These are phyloP conservation scores for Rhadina sibilatrix DNA, from an alignment of 2,113 vertebrate genomes.

Conservation along the genomic window DNA sequence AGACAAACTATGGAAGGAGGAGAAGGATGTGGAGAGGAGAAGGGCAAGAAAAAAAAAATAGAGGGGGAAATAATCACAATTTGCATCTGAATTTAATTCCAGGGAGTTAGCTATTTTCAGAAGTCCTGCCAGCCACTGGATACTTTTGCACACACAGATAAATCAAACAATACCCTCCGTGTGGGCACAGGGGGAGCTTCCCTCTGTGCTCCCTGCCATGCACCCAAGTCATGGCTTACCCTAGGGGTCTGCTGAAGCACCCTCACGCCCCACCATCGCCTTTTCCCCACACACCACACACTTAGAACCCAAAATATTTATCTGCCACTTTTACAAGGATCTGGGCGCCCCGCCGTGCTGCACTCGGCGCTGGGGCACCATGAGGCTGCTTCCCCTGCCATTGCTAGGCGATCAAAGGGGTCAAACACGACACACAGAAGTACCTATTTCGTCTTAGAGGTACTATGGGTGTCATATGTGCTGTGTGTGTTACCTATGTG, in stretches of 20 bases:
- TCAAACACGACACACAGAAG: rapidly evolving
- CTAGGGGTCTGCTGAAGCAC: rapidly evolving
- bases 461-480: neutral
- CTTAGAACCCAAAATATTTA: neutral
- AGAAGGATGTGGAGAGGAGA: neutral
- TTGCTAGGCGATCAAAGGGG: neutral
- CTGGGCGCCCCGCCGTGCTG: rapidly evolving
- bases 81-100: neutral
- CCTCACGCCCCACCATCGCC: neutral
- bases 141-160: neutral
- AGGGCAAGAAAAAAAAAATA: neutral
- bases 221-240: neutral
- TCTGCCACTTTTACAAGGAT: rapidly evolving
- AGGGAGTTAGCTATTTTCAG: neutral
- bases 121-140: neutral
- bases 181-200: rapidly evolving
- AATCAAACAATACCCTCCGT: rapidly evolving
- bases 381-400: neutral
- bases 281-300: rapidly evolving
- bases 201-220: rapidly evolving
- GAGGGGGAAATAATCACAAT: rapidly evolving
- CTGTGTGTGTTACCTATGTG: neutral
- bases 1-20: neutral
- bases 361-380: neutral
- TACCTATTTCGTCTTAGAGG: too few species aligned